Base-by-base conservation (phyloP, 2,113 vertebrate species). In the Raja brachyura region DNA sequence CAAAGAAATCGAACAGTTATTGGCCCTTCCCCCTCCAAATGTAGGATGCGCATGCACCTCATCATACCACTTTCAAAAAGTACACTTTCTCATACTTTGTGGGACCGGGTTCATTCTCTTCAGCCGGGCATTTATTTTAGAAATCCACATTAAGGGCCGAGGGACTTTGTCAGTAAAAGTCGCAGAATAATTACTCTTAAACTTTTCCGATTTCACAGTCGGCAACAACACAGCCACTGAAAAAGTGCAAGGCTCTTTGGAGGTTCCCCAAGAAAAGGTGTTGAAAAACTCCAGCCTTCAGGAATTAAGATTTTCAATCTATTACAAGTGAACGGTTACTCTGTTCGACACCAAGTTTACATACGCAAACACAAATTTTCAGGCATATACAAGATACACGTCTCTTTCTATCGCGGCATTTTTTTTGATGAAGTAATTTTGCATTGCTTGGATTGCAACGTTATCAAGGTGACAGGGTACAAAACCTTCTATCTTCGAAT, bases 1-100 rank as follows among this genome's bases (percentile, higher is more conserved):
- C 90, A 92, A 92, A 92, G 90, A 92, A 92, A 92, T 92, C 68
- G 70, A 92, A 70, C 90, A 68, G 68, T 39, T 92, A 73, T 92
- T 68, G 33, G 90, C 90, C 90, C 68, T 92, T 73, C 66, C 68
- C 90, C 90, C 61, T 61, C 83, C 61, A 48, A 22, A 92, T 92
- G 73, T 92, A 68, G 66, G 22, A 92, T 73, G 73, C 68, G 73
- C 68, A 13, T 92, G 33, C 31, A 73, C 63, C 70, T 92, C 70
- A 70, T 54, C 25, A 54, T 54, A 25, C 31, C 73, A 73, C 39
- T 92, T 92, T 73, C 86, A 10, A 73, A 92, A 10, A 18, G 16
- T 18, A 33, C 63, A 33, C 7, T 56, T 63, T 63, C 88, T 90
- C 11, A 68, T 39, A 68, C 33, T 70, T 88, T 70, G 39, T 61